Conservation (phyloP, 1,140 invertebrate species). For the Chrysoperla carnea region DNA sequence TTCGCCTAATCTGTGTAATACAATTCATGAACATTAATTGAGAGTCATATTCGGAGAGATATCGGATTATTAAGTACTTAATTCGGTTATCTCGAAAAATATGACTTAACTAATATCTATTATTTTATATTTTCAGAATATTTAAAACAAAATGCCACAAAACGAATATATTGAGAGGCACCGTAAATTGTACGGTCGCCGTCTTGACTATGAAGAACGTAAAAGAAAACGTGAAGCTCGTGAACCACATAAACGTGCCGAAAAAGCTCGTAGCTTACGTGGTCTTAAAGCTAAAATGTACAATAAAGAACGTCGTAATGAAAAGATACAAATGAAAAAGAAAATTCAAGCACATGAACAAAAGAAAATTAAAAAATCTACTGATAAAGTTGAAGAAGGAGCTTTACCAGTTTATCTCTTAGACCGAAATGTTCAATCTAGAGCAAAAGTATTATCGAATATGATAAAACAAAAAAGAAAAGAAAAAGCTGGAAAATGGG, state of each 20-base stretch:
- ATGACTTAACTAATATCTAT: neutral
- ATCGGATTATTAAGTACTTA: neutral
- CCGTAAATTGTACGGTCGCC: slow-evolving; percentile 85
- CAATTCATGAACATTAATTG: too few species aligned
- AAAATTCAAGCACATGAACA: slow-evolving; percentile 88
- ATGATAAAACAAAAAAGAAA: slow-evolving; percentile 99
- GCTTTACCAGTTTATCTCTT: slow-evolving; percentile 91
- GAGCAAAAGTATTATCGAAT: slow-evolving; percentile 92
- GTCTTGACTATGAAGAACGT: slow-evolving; percentile 94
- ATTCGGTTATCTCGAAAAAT: neutral
- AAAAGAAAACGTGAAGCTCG: slow-evolving; percentile 92
- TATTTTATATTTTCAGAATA: neutral
- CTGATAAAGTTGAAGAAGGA: slow-evolving; percentile 69
- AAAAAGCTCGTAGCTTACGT: slow-evolving; percentile 78
- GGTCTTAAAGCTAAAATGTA: slow-evolving; percentile 97
- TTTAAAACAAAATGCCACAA: slow-evolving; percentile 72
- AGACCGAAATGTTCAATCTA: slow-evolving; percentile 86
- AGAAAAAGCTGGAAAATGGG: slow-evolving; percentile 99
- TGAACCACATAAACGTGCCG: slow-evolving; percentile 72
- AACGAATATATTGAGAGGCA: slow-evolving; percentile 99
- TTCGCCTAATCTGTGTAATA: too few species aligned
- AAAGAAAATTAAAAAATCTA: slow-evolving; percentile 72
- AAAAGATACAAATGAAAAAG: slow-evolving; percentile 99
- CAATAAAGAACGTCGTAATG: slow-evolving; percentile 89
- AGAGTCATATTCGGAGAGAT: neutral